These are phyloP conservation scores for Bombyx mandarina DNA, from an alignment of 1,140 invertebrate genomes.

Conservation along the genomic window DNA sequence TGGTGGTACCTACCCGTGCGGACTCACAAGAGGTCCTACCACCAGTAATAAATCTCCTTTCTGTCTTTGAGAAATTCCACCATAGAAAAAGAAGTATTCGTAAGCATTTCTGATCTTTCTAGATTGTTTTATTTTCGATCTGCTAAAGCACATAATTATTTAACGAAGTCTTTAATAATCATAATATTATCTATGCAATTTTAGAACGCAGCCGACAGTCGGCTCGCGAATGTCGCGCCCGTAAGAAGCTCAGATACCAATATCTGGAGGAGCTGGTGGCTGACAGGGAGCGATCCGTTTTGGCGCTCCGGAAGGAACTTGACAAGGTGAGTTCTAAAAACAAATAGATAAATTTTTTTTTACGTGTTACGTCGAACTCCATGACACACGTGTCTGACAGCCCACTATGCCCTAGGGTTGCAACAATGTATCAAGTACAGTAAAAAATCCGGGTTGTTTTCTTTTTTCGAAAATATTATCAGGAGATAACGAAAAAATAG, in stretches of 20 bases:
- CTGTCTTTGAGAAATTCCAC: too few species aligned
- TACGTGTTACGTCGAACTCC: too few species aligned
- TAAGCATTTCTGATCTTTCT: background rate
- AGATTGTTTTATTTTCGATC: background rate
- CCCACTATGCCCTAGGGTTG: too few species aligned
- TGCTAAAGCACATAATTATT: background rate
- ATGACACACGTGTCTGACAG: too few species aligned
- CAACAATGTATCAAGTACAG: too few species aligned
- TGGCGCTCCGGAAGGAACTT: conserved; percentile 89
- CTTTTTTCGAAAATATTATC: too few species aligned
- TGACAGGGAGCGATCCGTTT: conserved; percentile 94
- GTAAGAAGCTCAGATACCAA: conserved; percentile 97
- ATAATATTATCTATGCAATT: conserved; percentile 25
- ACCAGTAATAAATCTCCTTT: too few species aligned
- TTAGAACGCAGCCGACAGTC: conserved; percentile 95
- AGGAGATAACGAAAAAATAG: too few species aligned
- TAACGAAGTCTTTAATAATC: background rate
- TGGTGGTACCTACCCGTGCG: too few species aligned
- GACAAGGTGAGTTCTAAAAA: conserved; percentile 79
- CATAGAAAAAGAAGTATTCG: background rate
- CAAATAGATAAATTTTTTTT: too few species aligned
- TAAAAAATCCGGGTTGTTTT: too few species aligned
- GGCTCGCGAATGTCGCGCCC: conserved; percentile 95
- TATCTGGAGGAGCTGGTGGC: conserved; percentile 96
- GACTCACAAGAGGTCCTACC: too few species aligned